Evolutionary conservation across 1,140 invertebrate genomes (phyloP), one percentile per base, ranked within the genome.

Genomic region (Fopius arisanus): DNA sequence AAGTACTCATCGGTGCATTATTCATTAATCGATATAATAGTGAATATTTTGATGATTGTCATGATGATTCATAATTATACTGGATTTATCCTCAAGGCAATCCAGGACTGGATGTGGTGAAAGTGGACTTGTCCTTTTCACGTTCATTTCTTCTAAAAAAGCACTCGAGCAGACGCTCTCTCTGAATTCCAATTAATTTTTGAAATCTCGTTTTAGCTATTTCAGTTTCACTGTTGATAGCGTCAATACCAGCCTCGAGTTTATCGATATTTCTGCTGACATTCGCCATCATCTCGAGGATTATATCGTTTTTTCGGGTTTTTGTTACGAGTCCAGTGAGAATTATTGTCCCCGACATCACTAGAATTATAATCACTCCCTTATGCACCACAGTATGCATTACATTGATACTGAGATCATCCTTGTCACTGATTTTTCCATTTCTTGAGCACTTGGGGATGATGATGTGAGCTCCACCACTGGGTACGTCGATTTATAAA

Each of bases 221-320:
- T 75, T 80, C 79, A 10, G 82, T 82, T 23, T 83, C 79, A 5
- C 59, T 63, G 23, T 81, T 75, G 6, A 87, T 82, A 0, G 76
- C 76, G 26, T 86, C 80, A 2, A 86, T 74, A 0, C 79, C 79
- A 3, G 65, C 73, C 51, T 86, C 82, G 29, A 87, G 69, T 37
- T 80, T 80, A 37, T 86, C 82, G 21, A 87, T 33, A 4, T 77
- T 80, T 23, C 74, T 82, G 77, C 84, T 87, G 6, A 86, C 77
- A 62, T 87, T 87, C 5, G 78, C 79, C 19, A 87, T 78, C 72
- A 85, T 79, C 43, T 83, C 80, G 6, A 82, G 69, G 6, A 84
- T 29, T 10, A 82, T 19, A 26, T 73, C 75, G 21, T 79, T 81
- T 41, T 67, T 79, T 21, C 77, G 78, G 1, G 78, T 65, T 54